Percentiles rank a stretch among this genome's conserved stretches.
Evolutionary conservation across 2,888 invertebrate genomes (phyloP).

Genomic region (Mesorhabditis sp.): DNA sequence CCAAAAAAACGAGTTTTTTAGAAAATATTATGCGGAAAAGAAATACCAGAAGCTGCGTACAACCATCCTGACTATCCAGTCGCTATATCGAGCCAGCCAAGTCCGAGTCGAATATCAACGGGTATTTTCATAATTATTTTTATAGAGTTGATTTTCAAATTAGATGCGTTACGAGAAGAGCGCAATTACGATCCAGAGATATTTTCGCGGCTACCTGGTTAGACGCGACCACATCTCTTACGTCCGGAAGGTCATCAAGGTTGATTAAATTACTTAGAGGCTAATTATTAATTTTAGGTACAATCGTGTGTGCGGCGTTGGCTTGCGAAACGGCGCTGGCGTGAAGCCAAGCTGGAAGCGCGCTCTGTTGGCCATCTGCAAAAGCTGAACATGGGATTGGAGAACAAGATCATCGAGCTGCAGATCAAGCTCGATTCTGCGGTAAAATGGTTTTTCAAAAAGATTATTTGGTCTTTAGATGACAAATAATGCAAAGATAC

Average conservation of each 20-base stretch:
- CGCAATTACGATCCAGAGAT: conserved; percentile 73
- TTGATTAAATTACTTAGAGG: background rate
- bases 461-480: background rate
- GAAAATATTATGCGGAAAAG: conserved; percentile 27
- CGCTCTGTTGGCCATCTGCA: conserved; percentile 90
- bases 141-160: conserved; percentile 7
- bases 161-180: conserved; percentile 44
- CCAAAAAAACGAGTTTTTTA: conserved; percentile 49
- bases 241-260: conserved; percentile 49
- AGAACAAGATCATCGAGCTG: conserved; percentile 94
- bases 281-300: conserved; percentile 9
- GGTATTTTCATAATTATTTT: conserved; percentile 18
- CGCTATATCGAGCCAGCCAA: conserved; percentile 30
- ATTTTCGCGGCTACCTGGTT: conserved; percentile 78
- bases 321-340: conserved; percentile 78
- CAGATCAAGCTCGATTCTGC: conserved; percentile 84
- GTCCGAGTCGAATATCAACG: conserved; percentile 37
- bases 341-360: conserved; percentile 84
- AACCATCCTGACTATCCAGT: conserved; percentile 42
- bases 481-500: background rate
- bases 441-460: conserved; percentile 59
- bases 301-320: conserved; percentile 67
- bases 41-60: conserved; percentile 28
- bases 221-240: conserved; percentile 60
- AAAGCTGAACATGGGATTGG: conserved; percentile 84